phyloP scores from a whole-genome alignment of 2,888 invertebrate genomes.

The Alcis repandata region DNA sequence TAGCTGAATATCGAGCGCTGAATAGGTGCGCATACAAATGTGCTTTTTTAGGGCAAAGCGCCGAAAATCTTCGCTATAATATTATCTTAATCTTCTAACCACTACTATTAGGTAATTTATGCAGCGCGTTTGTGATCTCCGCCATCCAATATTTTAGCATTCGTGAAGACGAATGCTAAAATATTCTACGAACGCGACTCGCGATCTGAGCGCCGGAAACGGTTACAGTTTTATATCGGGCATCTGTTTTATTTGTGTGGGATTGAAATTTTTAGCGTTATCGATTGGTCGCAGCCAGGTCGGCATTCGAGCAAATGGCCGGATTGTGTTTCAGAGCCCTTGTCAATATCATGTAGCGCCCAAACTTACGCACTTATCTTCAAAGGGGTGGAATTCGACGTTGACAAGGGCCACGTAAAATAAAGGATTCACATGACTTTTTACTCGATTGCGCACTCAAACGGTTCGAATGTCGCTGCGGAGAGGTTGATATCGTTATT shows the following conservation, averaged over 20 bases:
- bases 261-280: constrained; percentile 45
- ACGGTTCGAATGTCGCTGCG: constrained; percentile 36
- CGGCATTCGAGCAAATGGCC: constrained; percentile 34
- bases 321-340: constrained; percentile 48
- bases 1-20: constrained; percentile 9
- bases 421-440: constrained; percentile 46
- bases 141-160: no score
- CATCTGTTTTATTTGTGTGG: constrained; percentile 40
- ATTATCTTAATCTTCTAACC: constrained; percentile 28
- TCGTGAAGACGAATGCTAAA: constrained; percentile 23
- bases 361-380: constrained; percentile 45
- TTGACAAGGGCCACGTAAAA: constrained; percentile 52
- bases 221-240: constrained; percentile 37
- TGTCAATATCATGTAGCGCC: constrained; percentile 54
- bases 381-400: constrained; percentile 49
- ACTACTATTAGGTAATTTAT: constrained; percentile 26
- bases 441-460: constrained; percentile 46
- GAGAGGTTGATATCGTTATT: constrained; percentile 40
- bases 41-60: constrained; percentile 43
- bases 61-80: constrained; percentile 16
- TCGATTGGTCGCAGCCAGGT: constrained; percentile 33
- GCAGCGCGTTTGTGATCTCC: constrained; percentile 10
- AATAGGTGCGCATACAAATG: constrained; percentile 50
- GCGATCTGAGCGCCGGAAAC: constrained; percentile 23
- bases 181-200: constrained; percentile 33